phyloP scores from a whole-genome alignment of 2,113 vertebrate species.

The Engystomops pustulosus region DNA sequence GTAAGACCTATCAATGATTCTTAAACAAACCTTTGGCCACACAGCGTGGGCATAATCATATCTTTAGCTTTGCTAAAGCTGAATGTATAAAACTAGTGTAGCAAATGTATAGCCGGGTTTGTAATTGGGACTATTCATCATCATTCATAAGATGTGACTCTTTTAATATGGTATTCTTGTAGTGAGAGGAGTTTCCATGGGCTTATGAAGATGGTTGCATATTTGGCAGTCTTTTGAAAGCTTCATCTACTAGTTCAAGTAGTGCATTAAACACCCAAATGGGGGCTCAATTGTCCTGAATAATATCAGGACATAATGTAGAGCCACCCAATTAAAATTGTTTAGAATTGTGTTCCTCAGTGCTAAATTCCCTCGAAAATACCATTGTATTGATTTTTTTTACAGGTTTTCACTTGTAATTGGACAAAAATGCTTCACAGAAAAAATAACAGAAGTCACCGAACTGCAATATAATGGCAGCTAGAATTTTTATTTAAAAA shows the following conservation, averaged over 20 bases:
- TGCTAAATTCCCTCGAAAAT: not conserved
- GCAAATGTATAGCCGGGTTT: not conserved
- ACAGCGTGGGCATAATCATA: not conserved
- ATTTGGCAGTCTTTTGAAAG: not conserved
- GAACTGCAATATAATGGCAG: not conserved
- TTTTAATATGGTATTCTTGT: not conserved
- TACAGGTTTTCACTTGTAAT: not conserved
- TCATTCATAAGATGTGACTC: not conserved
- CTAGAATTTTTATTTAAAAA: not conserved
- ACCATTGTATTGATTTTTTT: not conserved
- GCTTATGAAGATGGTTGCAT: not conserved
- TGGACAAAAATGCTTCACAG: not conserved
- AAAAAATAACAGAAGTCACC: not conserved
- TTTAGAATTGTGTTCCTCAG: not conserved
- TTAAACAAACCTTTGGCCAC: not conserved
- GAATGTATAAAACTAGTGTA: not conserved
- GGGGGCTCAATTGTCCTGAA: not conserved
- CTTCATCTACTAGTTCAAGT: not conserved
- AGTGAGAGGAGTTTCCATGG: not conserved
- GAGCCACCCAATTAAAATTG: not conserved
- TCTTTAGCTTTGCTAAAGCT: not conserved
- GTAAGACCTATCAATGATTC: too few relatives aligned
- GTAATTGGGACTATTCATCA: not conserved
- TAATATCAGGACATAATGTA: not conserved
- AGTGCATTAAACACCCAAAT: not conserved